phyloP scores from a whole-genome alignment of 2,113 vertebrate genomes.

The Bos indicus region DNA sequence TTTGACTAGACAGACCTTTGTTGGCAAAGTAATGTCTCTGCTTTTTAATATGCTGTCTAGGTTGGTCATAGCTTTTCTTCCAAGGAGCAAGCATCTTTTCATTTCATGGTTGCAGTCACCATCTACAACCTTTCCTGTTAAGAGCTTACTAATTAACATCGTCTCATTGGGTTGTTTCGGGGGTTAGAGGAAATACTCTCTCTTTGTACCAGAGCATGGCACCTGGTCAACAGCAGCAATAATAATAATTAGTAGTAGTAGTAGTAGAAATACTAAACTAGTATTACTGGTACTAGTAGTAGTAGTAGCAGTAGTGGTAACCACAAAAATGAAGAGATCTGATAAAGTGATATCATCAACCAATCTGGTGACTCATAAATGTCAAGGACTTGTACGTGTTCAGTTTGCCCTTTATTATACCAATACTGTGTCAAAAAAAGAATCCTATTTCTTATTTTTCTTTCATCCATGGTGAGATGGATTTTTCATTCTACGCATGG shows the following conservation, averaged over 20 bases:
- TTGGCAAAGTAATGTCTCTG: not conserved
- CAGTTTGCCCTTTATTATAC: not conserved
- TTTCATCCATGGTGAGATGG: not conserved
- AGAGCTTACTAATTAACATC: not conserved
- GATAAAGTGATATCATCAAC: not conserved
- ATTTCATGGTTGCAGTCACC: not conserved
- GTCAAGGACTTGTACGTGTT: not conserved
- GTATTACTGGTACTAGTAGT: no score
- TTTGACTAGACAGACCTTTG: not conserved
- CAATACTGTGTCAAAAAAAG: not conserved
- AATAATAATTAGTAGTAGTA: not conserved
- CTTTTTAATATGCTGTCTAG: not conserved
- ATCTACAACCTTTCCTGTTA: not conserved
- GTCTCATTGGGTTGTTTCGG: not conserved
- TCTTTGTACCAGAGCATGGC: not conserved
- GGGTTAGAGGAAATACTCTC: not conserved
- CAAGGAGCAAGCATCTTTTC: not conserved
- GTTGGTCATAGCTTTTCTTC: not conserved
- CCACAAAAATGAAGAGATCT: not conserved
- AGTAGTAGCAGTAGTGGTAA: not conserved
- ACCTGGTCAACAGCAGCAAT: not conserved
- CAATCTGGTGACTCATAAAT: not conserved
- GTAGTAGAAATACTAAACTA: no score
- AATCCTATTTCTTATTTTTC: constrained; percentile 21
- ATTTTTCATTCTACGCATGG: constrained; percentile 23